Evolutionary conservation across 2,888 invertebrate species (phyloP), one percentile per base, ranked within the genome.

Genomic region (Drosophila paracracens): DNA sequence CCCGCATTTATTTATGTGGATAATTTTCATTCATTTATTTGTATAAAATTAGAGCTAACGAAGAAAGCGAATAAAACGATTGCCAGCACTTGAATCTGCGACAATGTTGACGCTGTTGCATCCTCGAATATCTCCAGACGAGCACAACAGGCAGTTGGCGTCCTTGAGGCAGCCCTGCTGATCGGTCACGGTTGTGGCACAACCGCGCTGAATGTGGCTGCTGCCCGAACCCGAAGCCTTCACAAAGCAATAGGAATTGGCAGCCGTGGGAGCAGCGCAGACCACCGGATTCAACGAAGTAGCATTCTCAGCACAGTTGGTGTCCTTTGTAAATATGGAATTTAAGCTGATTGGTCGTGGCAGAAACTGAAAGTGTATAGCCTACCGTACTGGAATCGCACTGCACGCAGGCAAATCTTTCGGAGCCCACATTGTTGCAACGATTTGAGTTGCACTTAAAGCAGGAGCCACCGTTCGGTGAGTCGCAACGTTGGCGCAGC

Each of bases 211-310:
- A 18, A 89, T 85, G 1, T 60, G 66, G 54, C 79, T 75, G 53
- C 78, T 76, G 8, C 74, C 71, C 8, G 81, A 81, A 13, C 72
- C 77, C 0, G 77, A 58, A 21, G 74, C 59, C 25, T 88, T 84
- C 21, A 91, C 91, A 75, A 81, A 92, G 36, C 92, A 92, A 46
- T 92, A 92, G 0, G 92, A 90, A 57, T 92, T 92, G 16, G 84
- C 74, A 1, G 92, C 88, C 1, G 90, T 86, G 8, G 92, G 91
- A 11, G 91, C 86, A 4, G 60, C 61, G 61, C 92, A 92, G 4
- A 84, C 91, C 0, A 76, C 63, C 0, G 92, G 76, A 10, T 27
- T 56, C 40, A 92, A 38, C 4, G 64, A 33, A 0, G 51, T 46
- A 1, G 89, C 81, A 50, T 87, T 83, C 1, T 70, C 73, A 25